These are phyloP conservation scores for Myotis lucifugus DNA, from an alignment of 2,113 vertebrate species.

Conservation along the genomic window DNA sequence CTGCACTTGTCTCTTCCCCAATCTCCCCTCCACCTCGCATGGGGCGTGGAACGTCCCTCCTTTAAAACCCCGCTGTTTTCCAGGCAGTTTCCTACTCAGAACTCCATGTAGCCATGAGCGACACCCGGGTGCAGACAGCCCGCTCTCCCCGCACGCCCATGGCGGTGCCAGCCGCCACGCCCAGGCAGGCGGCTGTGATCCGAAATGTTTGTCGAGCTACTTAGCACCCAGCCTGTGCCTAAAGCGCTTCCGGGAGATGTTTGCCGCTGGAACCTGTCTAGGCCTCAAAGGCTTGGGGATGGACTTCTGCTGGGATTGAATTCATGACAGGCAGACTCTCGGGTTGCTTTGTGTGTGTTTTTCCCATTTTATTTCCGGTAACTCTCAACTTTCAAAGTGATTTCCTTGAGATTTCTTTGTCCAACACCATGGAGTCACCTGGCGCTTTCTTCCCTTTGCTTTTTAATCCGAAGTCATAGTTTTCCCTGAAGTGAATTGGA, in stretches of 20 bases:
- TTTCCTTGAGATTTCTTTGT: conserved; percentile 65
- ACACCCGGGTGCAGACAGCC: background rate
- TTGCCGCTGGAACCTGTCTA: conserved; percentile 80
- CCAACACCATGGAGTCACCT: background rate
- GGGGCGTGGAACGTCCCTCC: conserved; percentile 36
- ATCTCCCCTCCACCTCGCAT: background rate
- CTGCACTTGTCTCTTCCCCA: background rate
- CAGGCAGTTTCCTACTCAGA: conserved; percentile 63
- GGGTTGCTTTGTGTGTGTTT: conserved; percentile 61
- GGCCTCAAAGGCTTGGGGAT: conserved; percentile 78
- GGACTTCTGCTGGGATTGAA: conserved; percentile 77
- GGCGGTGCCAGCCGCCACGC: conserved; percentile 53
- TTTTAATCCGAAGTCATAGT: background rate
- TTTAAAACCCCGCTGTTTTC: conserved; percentile 42
- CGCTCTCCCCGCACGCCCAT: background rate
- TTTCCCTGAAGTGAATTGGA: conserved; percentile 31
- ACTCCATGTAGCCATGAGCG: conserved; percentile 1
- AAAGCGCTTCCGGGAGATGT: conserved; percentile 76
- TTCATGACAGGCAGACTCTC: conserved; percentile 79
- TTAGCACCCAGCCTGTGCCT: conserved; percentile 78
- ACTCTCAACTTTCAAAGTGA: conserved; percentile 68
- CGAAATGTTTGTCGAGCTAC: conserved; percentile 80
- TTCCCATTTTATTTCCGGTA: conserved; percentile 51
- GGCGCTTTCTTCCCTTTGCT: background rate
- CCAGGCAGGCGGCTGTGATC: conserved; percentile 73